phyloP scores from a whole-genome alignment of 2,888 invertebrate genomes.

The Calliphora vomitoria region DNA sequence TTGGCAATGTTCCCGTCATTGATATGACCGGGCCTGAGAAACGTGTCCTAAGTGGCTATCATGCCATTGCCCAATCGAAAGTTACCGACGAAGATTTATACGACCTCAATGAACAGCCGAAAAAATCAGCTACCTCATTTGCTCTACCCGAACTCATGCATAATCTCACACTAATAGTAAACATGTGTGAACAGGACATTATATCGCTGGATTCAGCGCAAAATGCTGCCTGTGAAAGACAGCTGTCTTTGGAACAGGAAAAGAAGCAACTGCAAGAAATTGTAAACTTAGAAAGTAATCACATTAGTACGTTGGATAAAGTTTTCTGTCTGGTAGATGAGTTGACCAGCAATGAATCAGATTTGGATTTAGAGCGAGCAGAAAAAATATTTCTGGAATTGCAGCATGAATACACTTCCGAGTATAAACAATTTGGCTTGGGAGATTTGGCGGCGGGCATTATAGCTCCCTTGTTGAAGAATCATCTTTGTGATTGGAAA shows the following conservation, averaged over 20 bases:
- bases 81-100: constrained; percentile 86
- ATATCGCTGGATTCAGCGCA: constrained; percentile 92
- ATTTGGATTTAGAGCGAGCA: constrained; percentile 85
- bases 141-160: constrained; percentile 95
- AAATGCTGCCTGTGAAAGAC: constrained; percentile 91
- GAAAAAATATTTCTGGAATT: constrained; percentile 83
- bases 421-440: constrained; percentile 93
- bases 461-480: constrained; percentile 92
- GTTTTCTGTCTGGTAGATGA: constrained; percentile 89
- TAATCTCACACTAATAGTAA: constrained; percentile 95
- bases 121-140: constrained; percentile 85
- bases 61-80: constrained; percentile 91
- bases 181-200: constrained; percentile 97
- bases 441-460: constrained; percentile 93
- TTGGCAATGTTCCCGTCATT: constrained; percentile 97
- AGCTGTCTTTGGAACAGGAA: constrained; percentile 92
- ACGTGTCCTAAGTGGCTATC: constrained; percentile 95
- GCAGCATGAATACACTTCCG: constrained; percentile 88
- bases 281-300: constrained; percentile 89
- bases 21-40: constrained; percentile 99
- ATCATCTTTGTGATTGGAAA: constrained; percentile 91
- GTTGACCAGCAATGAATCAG: constrained; percentile 81
- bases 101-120: constrained; percentile 85
- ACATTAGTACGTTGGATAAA: constrained; percentile 89
- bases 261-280: constrained; percentile 88